Base-by-base conservation (phyloP, 2,113 vertebrate genomes). In the Hemiprocne comata region DNA sequence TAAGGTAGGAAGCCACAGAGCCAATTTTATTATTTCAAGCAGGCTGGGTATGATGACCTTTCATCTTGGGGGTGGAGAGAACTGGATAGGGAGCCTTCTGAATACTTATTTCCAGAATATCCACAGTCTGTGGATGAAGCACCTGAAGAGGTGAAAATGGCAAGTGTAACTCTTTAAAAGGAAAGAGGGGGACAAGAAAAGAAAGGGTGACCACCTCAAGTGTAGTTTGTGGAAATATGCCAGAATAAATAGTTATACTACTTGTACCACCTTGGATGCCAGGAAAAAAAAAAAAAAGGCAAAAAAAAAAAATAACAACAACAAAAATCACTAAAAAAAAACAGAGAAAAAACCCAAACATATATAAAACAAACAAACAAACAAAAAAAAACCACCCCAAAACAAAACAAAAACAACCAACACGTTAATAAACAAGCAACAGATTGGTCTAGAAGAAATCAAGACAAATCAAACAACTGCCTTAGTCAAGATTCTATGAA, bases 81-180 rank as follows among this genome's bases (percentile, higher is more conserved):
- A 71, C 3, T 46, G 7, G 5, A 28, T 38, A 31, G 64, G 33
- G 38, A 85, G 64, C 2, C 11, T 50, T 16, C n/a, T 62, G n/a
- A 73, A 46, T 36, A 46, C 50, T 85, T 29, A 51, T 23, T 75
- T 57, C 34, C 40, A 62, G 29, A 57, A 77, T 62, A 74, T 19
- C 10, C 23, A 28, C 11, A 36, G 14, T 44, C 7, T 4, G 1
- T 51, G 1, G 4, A 3, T 3, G 9, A 66, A 74, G 15, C 9
- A 24, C 17, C 7, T 64, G 38, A 57, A 77, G 18, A 78, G 7
- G 5, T 31, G 18, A 65, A 69, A 80, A 73, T 5, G 13, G 9
- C 17, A 54, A 66, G 53, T 1, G 0, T 6, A 48, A 17, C 34
- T 55, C 24, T 33, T 60, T 36, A 17, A 76, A 79, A 51, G 6